These are phyloP conservation scores for Pseudochaenichthys georgianus DNA, from an alignment of 2,797 vertebrate genomes.

Conservation along the genomic window DNA sequence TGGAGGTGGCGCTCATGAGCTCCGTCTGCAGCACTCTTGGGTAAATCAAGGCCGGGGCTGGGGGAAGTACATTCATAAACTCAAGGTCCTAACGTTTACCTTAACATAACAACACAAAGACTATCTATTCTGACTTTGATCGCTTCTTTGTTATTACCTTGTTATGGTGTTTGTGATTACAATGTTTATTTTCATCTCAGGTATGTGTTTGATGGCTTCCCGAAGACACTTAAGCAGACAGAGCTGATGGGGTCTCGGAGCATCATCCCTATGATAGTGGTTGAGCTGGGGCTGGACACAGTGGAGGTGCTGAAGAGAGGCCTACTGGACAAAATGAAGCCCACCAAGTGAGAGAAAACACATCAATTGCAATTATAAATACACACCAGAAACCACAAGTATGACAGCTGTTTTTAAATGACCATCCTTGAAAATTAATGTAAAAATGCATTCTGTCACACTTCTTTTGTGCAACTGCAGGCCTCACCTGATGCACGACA, in stretches of 20 bases:
- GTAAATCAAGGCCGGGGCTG: slow-evolving; percentile 71
- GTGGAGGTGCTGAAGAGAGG: slow-evolving; percentile 91
- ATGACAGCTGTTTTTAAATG: neutral
- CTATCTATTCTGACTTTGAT: neutral
- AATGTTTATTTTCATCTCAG: slow-evolving; percentile 72
- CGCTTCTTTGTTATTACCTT: neutral
- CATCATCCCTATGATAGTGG: slow-evolving; percentile 90
- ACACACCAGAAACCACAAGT: neutral
- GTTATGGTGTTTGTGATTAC: neutral
- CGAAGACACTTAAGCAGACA: slow-evolving; percentile 88
- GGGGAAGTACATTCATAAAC: neutral
- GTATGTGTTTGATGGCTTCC: slow-evolving; percentile 94
- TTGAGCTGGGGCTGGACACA: slow-evolving; percentile 89
- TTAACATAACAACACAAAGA: neutral
- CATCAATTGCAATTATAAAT: neutral
- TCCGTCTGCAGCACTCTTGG: slow-evolving; percentile 85
- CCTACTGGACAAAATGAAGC: slow-evolving; percentile 82
- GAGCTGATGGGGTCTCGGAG: slow-evolving; percentile 85
- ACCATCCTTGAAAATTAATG: neutral
- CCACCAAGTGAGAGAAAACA: slow-evolving; percentile 81
- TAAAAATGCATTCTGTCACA: neutral
- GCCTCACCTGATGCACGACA: slow-evolving; percentile 86
- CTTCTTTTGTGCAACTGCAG: slow-evolving; percentile 54
- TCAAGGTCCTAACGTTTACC: neutral
- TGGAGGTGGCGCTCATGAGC: slow-evolving; percentile 89